Base-by-base conservation (phyloP, 2,888 invertebrate species). In the Tachina lurida region DNA sequence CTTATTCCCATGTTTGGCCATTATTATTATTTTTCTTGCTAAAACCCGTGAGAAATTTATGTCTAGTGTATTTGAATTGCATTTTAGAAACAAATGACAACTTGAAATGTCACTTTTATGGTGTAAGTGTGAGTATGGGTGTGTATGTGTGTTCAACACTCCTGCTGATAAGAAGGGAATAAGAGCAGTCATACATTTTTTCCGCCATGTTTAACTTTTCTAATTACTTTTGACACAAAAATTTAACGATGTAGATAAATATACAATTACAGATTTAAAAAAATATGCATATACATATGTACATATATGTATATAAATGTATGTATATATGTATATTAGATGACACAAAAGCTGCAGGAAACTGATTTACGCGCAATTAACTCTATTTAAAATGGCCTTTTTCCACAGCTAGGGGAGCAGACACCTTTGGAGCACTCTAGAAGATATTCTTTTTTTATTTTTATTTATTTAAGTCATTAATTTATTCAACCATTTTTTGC, bases 291-390 rank as follows among this genome's bases (percentile, higher is more conserved):
- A 3, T 58, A 15, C 5, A 22, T 13, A 13, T 52, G 39, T 8
- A 52, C 12, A 17, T 43, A 13, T 9, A 19, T 7, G 45, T 10
- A 3, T 5, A 9, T 49, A 17, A 39, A 22, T 47, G 15, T n/a
- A n/a, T 2, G 31, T 31, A 3, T 31, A 31, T 31, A 4, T n/a
- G n/a, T n/a, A n/a, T n/a, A n/a, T n/a, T 31, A 31, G 31, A 31
- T 31, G 31, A 31, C 31, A 31, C 31, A 67, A 67, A 54, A 54
- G 15, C 54, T 54, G 0, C 60, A 60, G 58, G 60, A 73, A 73
- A n/a, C 15, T 54, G 43, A 63, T 75, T 76, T 67, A 65, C 74
- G 52, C 52, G 56, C 68, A 81, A 81, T 75, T 75, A 68, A 81
- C 75, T 60, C 60, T 58, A 62, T 75, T 74, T 74, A 68, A 62